Percentiles rank a stretch among this genome's conserved stretches.
Conservation (phyloP, 2,888 invertebrate species). For the Patella caerulea region DNA sequence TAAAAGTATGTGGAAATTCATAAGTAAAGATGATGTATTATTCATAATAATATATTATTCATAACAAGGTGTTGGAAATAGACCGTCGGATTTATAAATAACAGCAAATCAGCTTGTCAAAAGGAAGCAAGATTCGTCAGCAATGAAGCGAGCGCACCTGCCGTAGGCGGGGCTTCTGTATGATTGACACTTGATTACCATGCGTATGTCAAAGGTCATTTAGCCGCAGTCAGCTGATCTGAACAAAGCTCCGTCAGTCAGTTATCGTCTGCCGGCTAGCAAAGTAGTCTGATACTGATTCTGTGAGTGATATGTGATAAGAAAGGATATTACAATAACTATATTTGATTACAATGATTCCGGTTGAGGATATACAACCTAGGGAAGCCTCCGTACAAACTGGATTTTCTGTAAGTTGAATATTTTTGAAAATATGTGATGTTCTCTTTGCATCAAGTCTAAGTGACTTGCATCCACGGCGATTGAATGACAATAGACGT, state of each 20-base stretch:
- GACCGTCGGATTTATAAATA: too few relatives aligned
- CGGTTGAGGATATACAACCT: slow-evolving; percentile 22
- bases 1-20: too few relatives aligned
- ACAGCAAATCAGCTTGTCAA: too few relatives aligned
- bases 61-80: too few relatives aligned
- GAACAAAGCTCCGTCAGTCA: slow-evolving; percentile 22
- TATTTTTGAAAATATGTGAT: too few relatives aligned
- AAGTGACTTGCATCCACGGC: too few relatives aligned
- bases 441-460: too few relatives aligned
- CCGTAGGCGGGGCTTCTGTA: slow-evolving; percentile 21
- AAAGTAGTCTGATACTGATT: background rate
- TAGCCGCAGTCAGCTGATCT: slow-evolving; percentile 35
- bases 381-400: slow-evolving; percentile 25
- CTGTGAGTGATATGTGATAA: background rate
- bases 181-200: slow-evolving; percentile 23
- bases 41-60: too few relatives aligned
- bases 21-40: too few relatives aligned
- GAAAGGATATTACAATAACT: background rate
- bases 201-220: slow-evolving; percentile 31
- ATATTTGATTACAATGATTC: background rate
- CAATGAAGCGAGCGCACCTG: background rate
- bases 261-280: slow-evolving; percentile 19
- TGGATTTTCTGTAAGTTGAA: slow-evolving; percentile 1
- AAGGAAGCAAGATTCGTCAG: background rate
- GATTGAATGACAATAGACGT: too few relatives aligned